Conservation (phyloP, 1,140 invertebrate species). For the Idris sp. region DNA sequence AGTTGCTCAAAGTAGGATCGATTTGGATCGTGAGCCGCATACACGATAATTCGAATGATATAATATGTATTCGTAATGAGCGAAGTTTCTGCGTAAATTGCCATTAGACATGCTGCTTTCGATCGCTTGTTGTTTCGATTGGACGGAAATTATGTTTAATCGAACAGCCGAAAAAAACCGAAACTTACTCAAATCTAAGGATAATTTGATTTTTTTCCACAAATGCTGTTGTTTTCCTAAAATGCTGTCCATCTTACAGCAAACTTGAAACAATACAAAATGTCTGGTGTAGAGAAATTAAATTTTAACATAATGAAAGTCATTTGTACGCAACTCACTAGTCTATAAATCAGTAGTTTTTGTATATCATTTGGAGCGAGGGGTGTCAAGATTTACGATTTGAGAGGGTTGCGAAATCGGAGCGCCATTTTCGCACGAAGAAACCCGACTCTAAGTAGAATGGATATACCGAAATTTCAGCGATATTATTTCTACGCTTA, state of each 20-base stretch:
- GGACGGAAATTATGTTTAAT: constrained; percentile 17
- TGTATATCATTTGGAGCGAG: constrained; percentile 35
- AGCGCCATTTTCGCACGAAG: constrained; percentile 32
- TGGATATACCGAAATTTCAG: constrained; percentile 30
- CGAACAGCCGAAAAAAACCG: neutral
- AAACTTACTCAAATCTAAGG: too few species aligned
- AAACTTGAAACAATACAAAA: too few species aligned
- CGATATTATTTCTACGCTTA: constrained; percentile 19
- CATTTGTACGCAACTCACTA: constrained; percentile 43
- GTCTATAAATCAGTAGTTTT: constrained; percentile 48
- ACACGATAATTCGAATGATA: constrained; percentile 58
- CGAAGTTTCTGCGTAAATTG: constrained; percentile 45
- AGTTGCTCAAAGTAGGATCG: constrained; percentile 60
- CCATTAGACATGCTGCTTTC: constrained; percentile 2
- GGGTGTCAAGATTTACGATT: constrained; percentile 53
- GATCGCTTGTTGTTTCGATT: constrained; percentile 27
- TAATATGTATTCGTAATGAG: constrained; percentile 58
- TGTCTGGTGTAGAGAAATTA: too few species aligned
- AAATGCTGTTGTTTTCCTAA: too few species aligned
- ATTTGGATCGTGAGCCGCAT: constrained; percentile 59
- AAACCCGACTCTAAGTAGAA: constrained; percentile 32
- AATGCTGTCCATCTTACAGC: too few species aligned
- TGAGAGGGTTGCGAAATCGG: constrained; percentile 35
- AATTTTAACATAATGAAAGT: constrained; percentile 43
- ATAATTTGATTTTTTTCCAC: too few species aligned